A percentile compares a stretch with the other conserved stretches of the same genome.
phyloP scores from a whole-genome alignment of 2,797 vertebrate genomes.

The Sebastes nivosus region DNA sequence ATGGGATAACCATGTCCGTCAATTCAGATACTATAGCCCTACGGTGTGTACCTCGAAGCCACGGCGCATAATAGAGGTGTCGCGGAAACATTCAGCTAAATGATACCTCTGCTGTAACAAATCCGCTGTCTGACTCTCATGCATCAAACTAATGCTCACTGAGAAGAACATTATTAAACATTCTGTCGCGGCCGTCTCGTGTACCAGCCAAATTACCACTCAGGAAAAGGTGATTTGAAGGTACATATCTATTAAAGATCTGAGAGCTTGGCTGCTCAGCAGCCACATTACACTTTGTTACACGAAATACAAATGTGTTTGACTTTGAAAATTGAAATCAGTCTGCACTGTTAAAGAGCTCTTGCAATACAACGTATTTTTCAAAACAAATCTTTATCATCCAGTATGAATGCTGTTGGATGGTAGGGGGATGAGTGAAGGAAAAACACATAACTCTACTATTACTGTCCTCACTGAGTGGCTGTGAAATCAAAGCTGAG shows the following conservation, averaged over 20 bases:
- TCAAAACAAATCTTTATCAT: not conserved
- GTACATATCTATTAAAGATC: conserved; percentile 15
- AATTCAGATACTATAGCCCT: not conserved
- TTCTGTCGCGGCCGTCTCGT: not conserved
- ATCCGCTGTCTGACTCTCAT: conserved; percentile 42
- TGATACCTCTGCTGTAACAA: conserved; percentile 44
- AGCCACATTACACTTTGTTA: conserved; percentile 7
- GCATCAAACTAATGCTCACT: conserved; percentile 46
- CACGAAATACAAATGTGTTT: conserved; percentile 20
- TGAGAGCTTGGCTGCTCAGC: conserved; percentile 1
- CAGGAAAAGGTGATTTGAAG: conserved; percentile 28
- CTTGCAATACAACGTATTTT: not conserved
- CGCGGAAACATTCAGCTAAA: conserved; percentile 36
- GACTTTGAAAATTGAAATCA: conserved; percentile 24
- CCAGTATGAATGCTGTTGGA: not conserved
- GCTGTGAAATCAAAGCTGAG: not conserved
- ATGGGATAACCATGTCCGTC: conserved; percentile 29
- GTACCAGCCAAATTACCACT: conserved; percentile 41
- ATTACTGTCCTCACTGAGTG: not conserved
- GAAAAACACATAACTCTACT: not conserved
- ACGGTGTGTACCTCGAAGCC: not conserved
- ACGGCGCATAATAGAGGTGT: conserved; percentile 38
- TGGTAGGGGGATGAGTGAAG: not conserved
- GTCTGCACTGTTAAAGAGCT: not conserved
- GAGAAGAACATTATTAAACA: conserved; percentile 48